Percentiles rank a stretch among this genome's conserved stretches.
These are phyloP conservation scores for Zeus faber DNA, from an alignment of 2,113 vertebrate genomes.

Conservation along the genomic window DNA sequence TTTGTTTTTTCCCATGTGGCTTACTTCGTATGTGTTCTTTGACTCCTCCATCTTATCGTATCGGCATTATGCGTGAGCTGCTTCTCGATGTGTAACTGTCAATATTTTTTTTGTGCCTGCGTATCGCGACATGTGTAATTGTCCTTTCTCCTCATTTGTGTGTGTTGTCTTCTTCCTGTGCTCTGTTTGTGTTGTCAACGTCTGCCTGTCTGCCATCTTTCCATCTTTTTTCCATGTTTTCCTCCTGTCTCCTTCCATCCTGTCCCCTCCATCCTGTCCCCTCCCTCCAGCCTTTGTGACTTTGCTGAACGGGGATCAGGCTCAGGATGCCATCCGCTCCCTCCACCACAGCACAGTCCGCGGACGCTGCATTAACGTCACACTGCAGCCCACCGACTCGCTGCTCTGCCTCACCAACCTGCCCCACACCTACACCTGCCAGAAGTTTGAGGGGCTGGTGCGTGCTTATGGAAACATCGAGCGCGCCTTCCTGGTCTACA, in stretches of 20 bases:
- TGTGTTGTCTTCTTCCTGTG: constrained; percentile 48
- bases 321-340: constrained; percentile 86
- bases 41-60: no score
- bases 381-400: constrained; percentile 94
- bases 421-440: constrained; percentile 78
- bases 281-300: constrained; percentile 90
- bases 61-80: no score
- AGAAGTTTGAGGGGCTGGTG: constrained; percentile 92
- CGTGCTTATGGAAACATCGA: constrained; percentile 92
- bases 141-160: constrained; percentile 46
- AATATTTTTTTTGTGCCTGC: neutral
- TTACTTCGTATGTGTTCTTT: neutral
- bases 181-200: neutral
- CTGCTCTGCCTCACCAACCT: constrained; percentile 94
- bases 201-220: neutral
- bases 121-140: neutral
- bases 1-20: neutral
- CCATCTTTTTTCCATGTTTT: constrained; percentile 4
- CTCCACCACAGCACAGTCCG: constrained; percentile 89
- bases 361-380: constrained; percentile 86
- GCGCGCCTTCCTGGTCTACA: constrained; percentile 94
- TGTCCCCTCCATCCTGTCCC: neutral
- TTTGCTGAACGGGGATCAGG: constrained; percentile 93
- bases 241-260: neutral
- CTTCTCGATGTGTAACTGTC: neutral